Evolutionary conservation across 2,888 invertebrate genomes (phyloP), one percentile per base, ranked within the genome.

Genomic region (Hermaeophaga mercurialis): DNA sequence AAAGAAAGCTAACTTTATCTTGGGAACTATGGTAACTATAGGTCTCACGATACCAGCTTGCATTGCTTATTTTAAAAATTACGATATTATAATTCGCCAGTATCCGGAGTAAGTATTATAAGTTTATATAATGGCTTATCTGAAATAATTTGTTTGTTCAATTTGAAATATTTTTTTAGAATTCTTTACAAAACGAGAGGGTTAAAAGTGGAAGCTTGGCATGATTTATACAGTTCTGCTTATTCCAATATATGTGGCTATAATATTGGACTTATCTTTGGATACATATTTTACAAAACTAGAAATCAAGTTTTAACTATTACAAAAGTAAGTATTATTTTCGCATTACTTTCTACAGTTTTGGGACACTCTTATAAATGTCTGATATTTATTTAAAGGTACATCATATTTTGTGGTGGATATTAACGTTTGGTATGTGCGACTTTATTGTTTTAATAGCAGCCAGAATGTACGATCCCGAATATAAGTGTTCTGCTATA

Each of bases 401-500:
- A 8, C 62, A 69, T 38, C 44, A 61, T 1, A 54, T 68, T n/a
- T 22, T 70, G 14, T 73, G 72, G 72, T 73, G 70, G 70, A 26
- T 72, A 7, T 43, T 70, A 7, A 63, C 66, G 1, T 72, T 69
- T 49, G 69, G 67, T 33, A 48, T 70, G 39, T 66, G 70, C 22
- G 52, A 67, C 43, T 66, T 63, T 8, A 52, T 69, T 7, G 57
- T 70, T 14, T 48, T 70, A 18, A 55, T 66, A 38, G 71, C 66
- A 18, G 58, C 61, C 8, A 44, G 56, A 38, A 67, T 79, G 36
- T 76, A 78, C 28, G 66, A 65, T 15, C 64, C 74, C 5, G 70
- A 74, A 14, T 74, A 72, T 53, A 57, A 60, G 11, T 72, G 69
- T 34, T 74, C 78, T 0, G 73, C 75, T 0, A 53, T 78, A 28